Percentiles rank a stretch among this genome's conserved stretches.
These are phyloP conservation scores for Geopemphigus sp. DNA, from an alignment of 1,140 invertebrate genomes.

Conservation along the genomic window DNA sequence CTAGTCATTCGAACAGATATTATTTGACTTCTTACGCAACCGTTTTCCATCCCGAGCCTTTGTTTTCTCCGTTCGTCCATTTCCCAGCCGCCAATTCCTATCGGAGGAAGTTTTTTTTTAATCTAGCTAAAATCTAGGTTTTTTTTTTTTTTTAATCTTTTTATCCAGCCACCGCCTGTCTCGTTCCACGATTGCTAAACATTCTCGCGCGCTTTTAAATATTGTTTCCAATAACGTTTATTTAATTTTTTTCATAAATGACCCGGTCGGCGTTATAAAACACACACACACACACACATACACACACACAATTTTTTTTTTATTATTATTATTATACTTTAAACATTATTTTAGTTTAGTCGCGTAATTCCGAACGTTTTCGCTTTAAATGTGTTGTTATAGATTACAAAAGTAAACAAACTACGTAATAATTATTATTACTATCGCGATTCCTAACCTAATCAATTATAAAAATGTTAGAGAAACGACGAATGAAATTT, in stretches of 20 bases:
- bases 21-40: too few species aligned
- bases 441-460: slow-evolving; percentile 43
- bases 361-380: slow-evolving; percentile 36
- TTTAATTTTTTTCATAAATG: too few species aligned
- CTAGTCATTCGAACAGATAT: too few species aligned
- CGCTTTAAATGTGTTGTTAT: slow-evolving; percentile 46
- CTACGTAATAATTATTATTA: background rate
- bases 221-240: too few species aligned
- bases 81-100: background rate
- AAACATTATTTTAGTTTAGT: slow-evolving; percentile 40
- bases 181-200: too few species aligned
- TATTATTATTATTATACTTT: background rate
- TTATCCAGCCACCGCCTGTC: too few species aligned
- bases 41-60: too few species aligned
- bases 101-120: background rate
- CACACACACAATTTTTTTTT: too few species aligned
- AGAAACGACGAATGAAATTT: background rate
- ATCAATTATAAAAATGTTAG: slow-evolving; percentile 39
- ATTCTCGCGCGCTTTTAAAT: too few species aligned
- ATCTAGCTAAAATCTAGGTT: too few species aligned
- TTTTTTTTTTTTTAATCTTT: background rate
- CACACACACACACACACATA: too few species aligned
- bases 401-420: background rate
- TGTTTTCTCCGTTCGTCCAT: background rate
- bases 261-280: slow-evolving; percentile 10